Evolutionary conservation across 2,797 vertebrate genomes (phyloP).

Genomic region (Poeciliopsis gracilis): DNA sequence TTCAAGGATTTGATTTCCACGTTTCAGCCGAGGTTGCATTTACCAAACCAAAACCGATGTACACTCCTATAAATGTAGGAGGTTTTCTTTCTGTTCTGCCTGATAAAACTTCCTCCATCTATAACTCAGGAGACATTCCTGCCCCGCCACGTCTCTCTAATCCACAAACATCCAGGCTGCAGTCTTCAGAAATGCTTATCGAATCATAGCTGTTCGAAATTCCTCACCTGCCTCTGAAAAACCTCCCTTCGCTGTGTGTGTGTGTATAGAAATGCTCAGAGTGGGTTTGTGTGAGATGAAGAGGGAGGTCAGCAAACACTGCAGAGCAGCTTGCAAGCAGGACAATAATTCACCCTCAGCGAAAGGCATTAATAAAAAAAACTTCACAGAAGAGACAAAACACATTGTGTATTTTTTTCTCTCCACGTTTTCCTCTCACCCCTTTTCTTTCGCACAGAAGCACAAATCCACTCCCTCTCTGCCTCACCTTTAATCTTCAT

Average conservation of each 20-base stretch:
- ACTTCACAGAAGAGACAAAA: slow-evolving; percentile 49
- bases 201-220: slow-evolving; percentile 48
- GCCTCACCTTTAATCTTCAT: neutral
- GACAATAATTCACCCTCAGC: slow-evolving; percentile 56
- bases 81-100: neutral
- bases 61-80: neutral
- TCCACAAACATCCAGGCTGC: slow-evolving; percentile 36
- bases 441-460: neutral
- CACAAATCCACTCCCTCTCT: neutral
- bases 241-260: slow-evolving; percentile 28
- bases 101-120: slow-evolving; percentile 25
- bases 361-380: slow-evolving; percentile 57
- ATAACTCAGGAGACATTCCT: slow-evolving; percentile 20
- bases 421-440: slow-evolving; percentile 20
- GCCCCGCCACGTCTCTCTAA: slow-evolving; percentile 10
- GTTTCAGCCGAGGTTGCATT: neutral
- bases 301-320: slow-evolving; percentile 46
- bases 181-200: slow-evolving; percentile 41
- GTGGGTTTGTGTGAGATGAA: slow-evolving; percentile 9
- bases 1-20: neutral
- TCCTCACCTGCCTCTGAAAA: slow-evolving; percentile 50
- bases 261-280: slow-evolving; percentile 43
- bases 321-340: slow-evolving; percentile 58
- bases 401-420: neutral
- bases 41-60: neutral